Evolutionary conservation across 2,888 invertebrate species (phyloP).

Genomic region (Coleophora deauratella): DNA sequence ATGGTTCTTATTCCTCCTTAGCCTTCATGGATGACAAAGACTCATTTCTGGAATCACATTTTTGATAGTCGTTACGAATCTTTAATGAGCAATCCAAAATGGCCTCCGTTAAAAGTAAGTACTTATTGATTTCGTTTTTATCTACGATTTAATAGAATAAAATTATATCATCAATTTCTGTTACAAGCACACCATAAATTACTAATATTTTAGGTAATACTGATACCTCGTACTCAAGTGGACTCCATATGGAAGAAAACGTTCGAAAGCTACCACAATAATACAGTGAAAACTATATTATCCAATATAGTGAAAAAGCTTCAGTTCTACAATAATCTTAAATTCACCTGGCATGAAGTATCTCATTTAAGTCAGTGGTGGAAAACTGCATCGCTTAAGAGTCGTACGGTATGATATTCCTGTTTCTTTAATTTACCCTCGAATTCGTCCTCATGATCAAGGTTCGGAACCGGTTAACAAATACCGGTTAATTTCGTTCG

Average conservation of each 20-base stretch:
- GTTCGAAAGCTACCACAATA: conserved; percentile 45
- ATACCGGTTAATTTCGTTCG: too few relatives aligned
- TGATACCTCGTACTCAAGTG: conserved; percentile 49
- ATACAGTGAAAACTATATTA: conserved; percentile 43
- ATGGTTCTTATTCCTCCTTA: conserved; percentile 19
- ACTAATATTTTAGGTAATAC: conserved; percentile 38
- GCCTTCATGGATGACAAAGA: conserved; percentile 45
- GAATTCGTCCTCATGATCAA: too few relatives aligned
- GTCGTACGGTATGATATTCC: conserved; percentile 40
- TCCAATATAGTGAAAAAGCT: conserved; percentile 55
- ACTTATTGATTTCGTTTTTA: too few relatives aligned
- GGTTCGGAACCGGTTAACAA: too few relatives aligned
- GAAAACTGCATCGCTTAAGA: conserved; percentile 42
- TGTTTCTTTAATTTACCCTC: too few relatives aligned
- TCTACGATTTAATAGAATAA: too few relatives aligned
- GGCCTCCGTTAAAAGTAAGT: conserved; percentile 55
- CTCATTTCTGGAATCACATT: conserved; percentile 47
- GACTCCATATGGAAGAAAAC: conserved; percentile 49
- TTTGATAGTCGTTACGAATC: conserved; percentile 56
- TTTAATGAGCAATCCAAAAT: conserved; percentile 51
- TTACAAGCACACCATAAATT: neutral
- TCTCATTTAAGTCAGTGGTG: conserved; percentile 61
- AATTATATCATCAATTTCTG: neutral
- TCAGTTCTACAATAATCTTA: conserved; percentile 50
- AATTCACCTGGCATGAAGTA: conserved; percentile 61